Conservation (phyloP, 2,797 vertebrate species). For the Mallotus villosus region DNA sequence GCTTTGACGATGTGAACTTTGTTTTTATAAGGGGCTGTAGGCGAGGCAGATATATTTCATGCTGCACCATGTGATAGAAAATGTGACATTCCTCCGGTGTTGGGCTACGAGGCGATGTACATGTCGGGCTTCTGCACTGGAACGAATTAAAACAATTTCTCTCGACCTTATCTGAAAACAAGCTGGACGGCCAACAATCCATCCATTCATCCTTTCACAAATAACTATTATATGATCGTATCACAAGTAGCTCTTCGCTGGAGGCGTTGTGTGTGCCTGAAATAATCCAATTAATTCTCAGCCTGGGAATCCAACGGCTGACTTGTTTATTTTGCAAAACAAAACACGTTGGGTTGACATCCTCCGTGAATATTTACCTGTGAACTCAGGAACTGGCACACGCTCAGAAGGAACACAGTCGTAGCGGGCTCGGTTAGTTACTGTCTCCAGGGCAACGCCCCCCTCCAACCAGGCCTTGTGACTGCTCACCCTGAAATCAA, state of each 20-base stretch:
- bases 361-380: slow-evolving; percentile 48
- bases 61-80: slow-evolving; percentile 91
- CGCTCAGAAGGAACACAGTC: slow-evolving; percentile 41
- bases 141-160: slow-evolving; percentile 94
- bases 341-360: slow-evolving; percentile 60
- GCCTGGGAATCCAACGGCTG: slow-evolving; percentile 62
- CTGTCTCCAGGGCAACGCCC: not conserved
- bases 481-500: slow-evolving; percentile 54
- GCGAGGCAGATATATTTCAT: slow-evolving; percentile 92
- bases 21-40: slow-evolving; percentile 86
- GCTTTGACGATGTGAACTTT: slow-evolving; percentile 74
- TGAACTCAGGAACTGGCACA: slow-evolving; percentile 41
- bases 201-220: slow-evolving; percentile 77
- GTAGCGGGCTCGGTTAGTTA: slow-evolving; percentile 32
- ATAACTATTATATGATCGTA: slow-evolving; percentile 75
- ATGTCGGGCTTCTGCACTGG: slow-evolving; percentile 76
- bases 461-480: slow-evolving; percentile 51
- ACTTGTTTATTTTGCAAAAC: slow-evolving; percentile 75
- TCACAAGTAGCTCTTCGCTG: slow-evolving; percentile 80
- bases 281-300: slow-evolving; percentile 80
- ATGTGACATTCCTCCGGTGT: slow-evolving; percentile 88
- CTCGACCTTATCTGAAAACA: slow-evolving; percentile 86
- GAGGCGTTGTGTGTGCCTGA: slow-evolving; percentile 76
- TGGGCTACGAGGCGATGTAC: slow-evolving; percentile 77
- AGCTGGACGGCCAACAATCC: slow-evolving; percentile 71